Conservation (phyloP, 2,113 vertebrate genomes). For the Ochotona princeps region DNA sequence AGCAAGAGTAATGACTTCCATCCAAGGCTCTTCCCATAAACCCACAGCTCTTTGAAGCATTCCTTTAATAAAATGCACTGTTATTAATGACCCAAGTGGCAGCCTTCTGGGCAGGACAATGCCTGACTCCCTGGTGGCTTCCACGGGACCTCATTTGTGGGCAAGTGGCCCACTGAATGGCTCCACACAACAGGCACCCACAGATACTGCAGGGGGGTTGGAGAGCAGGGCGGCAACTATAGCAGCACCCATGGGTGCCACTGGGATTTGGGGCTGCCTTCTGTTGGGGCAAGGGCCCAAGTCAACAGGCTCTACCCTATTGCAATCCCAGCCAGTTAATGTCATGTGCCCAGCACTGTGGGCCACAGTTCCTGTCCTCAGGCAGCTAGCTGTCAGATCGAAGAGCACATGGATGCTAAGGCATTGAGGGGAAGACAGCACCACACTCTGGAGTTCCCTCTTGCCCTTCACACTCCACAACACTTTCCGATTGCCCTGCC, state of each 20-base stretch:
- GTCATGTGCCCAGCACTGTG: no score
- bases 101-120: conserved; percentile 88
- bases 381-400: not conserved
- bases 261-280: not conserved
- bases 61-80: conserved; percentile 89
- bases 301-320: not conserved
- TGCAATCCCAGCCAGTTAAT: not conserved
- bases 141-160: not conserved
- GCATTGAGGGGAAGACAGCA: not conserved
- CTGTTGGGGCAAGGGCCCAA: not conserved
- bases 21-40: conserved; percentile 88
- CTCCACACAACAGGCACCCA: not conserved
- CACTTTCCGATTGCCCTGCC: not conserved
- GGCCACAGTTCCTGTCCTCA: not conserved
- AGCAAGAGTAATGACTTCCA: conserved; percentile 87
- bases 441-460: not conserved
- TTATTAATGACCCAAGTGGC: conserved; percentile 87
- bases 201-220: not conserved
- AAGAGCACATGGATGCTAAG: not conserved
- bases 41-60: conserved; percentile 89
- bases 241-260: accelerated
- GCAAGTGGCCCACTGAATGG: conserved; percentile 53
- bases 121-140: conserved; percentile 78
- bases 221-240: not conserved
- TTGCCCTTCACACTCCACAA: not conserved